Base-by-base conservation (phyloP, 2,113 vertebrate species). In the Hystrix brachyura region DNA sequence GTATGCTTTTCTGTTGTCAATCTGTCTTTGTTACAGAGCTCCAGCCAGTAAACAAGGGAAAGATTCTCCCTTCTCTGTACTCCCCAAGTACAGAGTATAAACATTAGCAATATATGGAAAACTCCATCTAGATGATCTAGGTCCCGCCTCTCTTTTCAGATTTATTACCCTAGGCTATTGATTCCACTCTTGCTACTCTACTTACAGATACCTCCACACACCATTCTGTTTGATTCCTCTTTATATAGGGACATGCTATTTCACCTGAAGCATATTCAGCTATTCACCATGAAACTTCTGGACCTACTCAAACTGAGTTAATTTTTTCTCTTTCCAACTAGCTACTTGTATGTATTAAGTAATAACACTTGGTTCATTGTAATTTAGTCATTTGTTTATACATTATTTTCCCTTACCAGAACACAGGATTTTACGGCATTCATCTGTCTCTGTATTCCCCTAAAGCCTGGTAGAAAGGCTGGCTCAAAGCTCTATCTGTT, bases 391-490 rank as follows among this genome's bases (percentile, higher is more conserved):
- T 91, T 82, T 71, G 19, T 78, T 87, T 83, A 62, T 1, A 21
- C 87, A 67, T 57, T 43, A 81, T 69, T 87, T 90, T 93, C 55
- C 59, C 57, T 94, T 81, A 81, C 34, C 38, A 72, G 62, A 94
- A 85, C 62, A 34, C 82, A 87, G 71, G 59, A 32, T 76, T 96
- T 94, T 90, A 82, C 13, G 55, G 27, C 32, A 94, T 18, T 88
- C 32, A 53, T 48, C 65, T 38, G 62, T 85, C 72, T 93, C 27
- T 69, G 14, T 74, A 46, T 85, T 85, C 13, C 25, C 11, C 21
- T 62, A 19, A 43, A 91, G 62, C 55, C 53, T 82, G 78, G 76
- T 27, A 65, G 80, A 93, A 84, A 74, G 60, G 46, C 55, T 80
- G 34, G 23, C 55, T 60, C 38, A 69, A 69, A 88, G 21, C 62